Conservation (phyloP, 1,140 invertebrate genomes). For the Platyscapa corneri region DNA sequence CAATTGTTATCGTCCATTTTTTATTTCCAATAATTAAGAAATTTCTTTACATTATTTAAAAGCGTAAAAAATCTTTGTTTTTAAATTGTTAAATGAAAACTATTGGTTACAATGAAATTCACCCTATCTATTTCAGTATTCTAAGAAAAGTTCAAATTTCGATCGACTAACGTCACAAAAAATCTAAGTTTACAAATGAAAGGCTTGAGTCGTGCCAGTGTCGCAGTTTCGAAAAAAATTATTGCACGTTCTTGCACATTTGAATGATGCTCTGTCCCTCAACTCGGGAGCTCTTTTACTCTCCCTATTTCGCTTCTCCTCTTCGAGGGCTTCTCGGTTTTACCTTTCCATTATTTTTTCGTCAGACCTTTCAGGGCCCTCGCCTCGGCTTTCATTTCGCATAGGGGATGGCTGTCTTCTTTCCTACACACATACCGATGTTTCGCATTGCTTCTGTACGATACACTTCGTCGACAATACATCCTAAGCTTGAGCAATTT, state of each 20-base stretch:
- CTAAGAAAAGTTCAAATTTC: background rate
- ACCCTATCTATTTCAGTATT: too few relatives aligned
- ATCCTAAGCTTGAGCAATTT: too few relatives aligned
- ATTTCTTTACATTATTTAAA: too few relatives aligned
- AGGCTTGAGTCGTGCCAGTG: constrained; percentile 58
- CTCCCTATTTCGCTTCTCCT: background rate
- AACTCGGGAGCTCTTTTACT: background rate
- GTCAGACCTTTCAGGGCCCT: constrained; percentile 15
- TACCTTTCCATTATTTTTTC: constrained; percentile 39
- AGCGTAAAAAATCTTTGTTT: too few relatives aligned
- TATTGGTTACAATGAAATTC: too few relatives aligned
- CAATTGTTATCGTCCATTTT: too few relatives aligned
- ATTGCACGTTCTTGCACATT: constrained; percentile 67
- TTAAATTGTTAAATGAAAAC: too few relatives aligned
- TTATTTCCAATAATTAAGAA: too few relatives aligned
- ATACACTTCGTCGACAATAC: too few relatives aligned
- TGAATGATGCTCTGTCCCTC: constrained; percentile 57
- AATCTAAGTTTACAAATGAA: background rate
- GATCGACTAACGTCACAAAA: background rate
- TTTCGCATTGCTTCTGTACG: too few relatives aligned
- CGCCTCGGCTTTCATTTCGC: background rate
- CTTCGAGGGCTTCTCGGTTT: constrained; percentile 55
- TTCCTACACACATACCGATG: background rate
- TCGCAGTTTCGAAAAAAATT: constrained; percentile 56
- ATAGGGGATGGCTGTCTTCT: background rate